Percentiles rank a stretch among this genome's conserved stretches.
Conservation (phyloP, 2,113 vertebrate genomes). For the Hippocampus abdominalis region DNA sequence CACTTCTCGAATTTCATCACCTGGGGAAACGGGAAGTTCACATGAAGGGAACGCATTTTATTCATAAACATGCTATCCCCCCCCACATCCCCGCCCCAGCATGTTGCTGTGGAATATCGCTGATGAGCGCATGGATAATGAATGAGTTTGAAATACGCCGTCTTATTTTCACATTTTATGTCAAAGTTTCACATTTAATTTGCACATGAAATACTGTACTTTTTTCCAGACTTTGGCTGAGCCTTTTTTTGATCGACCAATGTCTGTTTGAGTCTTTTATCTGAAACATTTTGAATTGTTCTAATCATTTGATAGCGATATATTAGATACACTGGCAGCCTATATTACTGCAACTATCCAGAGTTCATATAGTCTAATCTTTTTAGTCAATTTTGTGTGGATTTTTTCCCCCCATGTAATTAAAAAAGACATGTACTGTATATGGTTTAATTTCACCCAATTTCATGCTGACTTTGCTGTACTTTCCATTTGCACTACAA, state of each 20-base stretch:
- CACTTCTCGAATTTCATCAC: background rate
- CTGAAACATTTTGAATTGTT: background rate
- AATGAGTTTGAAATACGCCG: background rate
- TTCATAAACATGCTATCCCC: background rate
- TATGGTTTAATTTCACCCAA: constrained; percentile 1
- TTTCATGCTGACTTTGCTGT: constrained; percentile 29
- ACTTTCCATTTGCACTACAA: constrained; percentile 1
- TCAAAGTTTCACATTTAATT: constrained; percentile 12
- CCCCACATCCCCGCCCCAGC: background rate
- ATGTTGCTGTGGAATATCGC: constrained; percentile 24
- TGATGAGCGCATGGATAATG: background rate
- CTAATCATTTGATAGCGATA: background rate
- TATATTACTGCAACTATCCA: background rate
- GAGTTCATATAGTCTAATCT: background rate
- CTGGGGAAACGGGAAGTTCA: background rate
- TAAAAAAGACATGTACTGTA: background rate
- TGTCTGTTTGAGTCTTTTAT: constrained; percentile 9
- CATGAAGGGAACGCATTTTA: background rate
- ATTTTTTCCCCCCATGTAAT: constrained; percentile 5
- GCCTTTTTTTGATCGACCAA: background rate
- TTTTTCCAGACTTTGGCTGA: constrained; percentile 3
- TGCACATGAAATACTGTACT: constrained; percentile 26
- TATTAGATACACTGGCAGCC: background rate
- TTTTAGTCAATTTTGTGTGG: background rate
- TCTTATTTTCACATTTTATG: constrained; percentile 2